Percentiles rank a stretch among this genome's conserved stretches.
Conservation (phyloP, 2,888 invertebrate genomes). For the Drosophila engyochracea region DNA sequence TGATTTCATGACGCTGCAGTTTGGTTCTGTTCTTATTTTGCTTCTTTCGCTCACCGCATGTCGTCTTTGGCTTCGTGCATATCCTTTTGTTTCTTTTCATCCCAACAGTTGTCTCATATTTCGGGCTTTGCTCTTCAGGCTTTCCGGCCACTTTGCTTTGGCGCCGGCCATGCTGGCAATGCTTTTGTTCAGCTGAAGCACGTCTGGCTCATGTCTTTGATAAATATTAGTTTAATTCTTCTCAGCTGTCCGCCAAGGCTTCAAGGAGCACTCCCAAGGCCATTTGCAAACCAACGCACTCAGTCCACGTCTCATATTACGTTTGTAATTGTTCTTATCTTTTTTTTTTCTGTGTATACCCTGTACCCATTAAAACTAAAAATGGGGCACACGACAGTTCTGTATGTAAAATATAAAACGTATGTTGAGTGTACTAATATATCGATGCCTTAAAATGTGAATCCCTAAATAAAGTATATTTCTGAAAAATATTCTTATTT, state of each 20-base stretch:
- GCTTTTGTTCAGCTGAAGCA: constrained; percentile 75
- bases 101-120: constrained; percentile 21
- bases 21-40: constrained; percentile 15
- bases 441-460: not conserved
- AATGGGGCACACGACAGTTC: not conserved
- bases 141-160: constrained; percentile 50
- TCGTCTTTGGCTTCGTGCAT: not conserved
- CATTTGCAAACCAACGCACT: constrained; percentile 8
- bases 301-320: constrained; percentile 29
- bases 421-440: not conserved
- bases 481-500: not conserved
- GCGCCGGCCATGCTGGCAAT: constrained; percentile 65
- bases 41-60: not conserved
- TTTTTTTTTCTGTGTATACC: constrained; percentile 10
- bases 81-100: constrained; percentile 4
- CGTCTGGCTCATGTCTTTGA: constrained; percentile 73
- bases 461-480: not conserved
- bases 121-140: constrained; percentile 21
- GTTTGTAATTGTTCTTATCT: constrained; percentile 5
- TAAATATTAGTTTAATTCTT: constrained; percentile 81
- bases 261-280: constrained; percentile 32
- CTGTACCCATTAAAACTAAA: not conserved
- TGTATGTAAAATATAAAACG: not conserved
- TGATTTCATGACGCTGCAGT: constrained; percentile 62
- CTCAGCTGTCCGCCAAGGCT: constrained; percentile 31